phyloP scores from a whole-genome alignment of 1,140 invertebrate species.

The Tetramorium simillimum region DNA sequence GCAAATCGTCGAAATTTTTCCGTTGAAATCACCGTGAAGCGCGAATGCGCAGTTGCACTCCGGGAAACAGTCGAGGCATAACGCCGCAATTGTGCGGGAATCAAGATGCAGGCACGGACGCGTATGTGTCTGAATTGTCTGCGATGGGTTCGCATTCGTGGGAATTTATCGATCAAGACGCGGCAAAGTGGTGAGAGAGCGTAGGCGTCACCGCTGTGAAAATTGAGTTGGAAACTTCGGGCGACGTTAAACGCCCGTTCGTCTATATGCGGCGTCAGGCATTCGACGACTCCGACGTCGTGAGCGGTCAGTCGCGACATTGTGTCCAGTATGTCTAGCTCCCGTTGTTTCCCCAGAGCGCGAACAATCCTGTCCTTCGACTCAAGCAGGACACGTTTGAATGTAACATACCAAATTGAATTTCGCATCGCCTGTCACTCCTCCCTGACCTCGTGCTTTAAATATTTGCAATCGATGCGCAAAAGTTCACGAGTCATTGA shows the following conservation, averaged over 20 bases:
- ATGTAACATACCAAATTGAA: conserved; percentile 13
- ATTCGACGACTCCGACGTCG: background rate
- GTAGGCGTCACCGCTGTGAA: conserved; percentile 33
- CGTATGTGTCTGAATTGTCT: background rate
- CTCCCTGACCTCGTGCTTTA: conserved; percentile 78
- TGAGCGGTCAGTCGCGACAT: conserved; percentile 6
- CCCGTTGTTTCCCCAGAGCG: background rate
- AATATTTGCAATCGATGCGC: conserved; percentile 83
- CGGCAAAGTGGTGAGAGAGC: conserved; percentile 12
- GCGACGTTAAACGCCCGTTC: conserved; percentile 16
- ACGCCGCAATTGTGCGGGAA: conserved; percentile 21
- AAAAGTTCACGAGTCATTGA: conserved; percentile 80
- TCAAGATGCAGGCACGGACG: background rate
- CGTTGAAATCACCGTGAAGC: background rate
- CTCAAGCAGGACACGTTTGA: conserved; percentile 30
- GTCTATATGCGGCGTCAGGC: background rate
- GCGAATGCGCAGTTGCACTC: background rate
- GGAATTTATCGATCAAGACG: conserved; percentile 39
- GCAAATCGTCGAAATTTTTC: conserved; percentile 11
- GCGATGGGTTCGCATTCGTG: background rate
- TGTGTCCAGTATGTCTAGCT: background rate
- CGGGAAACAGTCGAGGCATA: background rate
- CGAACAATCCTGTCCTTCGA: conserved; percentile 16
- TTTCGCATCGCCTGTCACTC: conserved; percentile 42
- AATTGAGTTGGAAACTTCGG: conserved; percentile 41